Evolutionary conservation across 1,140 invertebrate species (phyloP), one percentile per base, ranked within the genome.

Genomic region (Drosophila neocordata): DNA sequence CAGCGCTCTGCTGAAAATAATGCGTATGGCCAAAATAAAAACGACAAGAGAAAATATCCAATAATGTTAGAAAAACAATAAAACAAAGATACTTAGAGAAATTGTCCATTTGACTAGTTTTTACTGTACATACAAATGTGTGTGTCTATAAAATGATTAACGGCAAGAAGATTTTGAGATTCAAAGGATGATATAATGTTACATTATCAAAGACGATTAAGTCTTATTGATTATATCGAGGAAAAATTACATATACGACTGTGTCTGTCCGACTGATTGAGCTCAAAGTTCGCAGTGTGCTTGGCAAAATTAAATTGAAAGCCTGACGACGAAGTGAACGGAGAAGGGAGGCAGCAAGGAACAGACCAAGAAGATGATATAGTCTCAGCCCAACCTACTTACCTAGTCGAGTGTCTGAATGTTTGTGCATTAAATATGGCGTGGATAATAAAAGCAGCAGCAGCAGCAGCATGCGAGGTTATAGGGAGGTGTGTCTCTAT

Each of bases 341-440:
- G 9, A 6, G 38, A 13, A 12, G 27, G 15, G 31, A 15, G 3
- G 8, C 24, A 35, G 37, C 31, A 53, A n/a, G 18, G 35, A 22
- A 13, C 1, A 53, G 72, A 58, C 22, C 15, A 13, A 69, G 60
- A 44, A 35, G 69, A 41, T 31, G 69, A 60, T 61, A 69, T 31
- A 37, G 74, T 65, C 55, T 62, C 62, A 38, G 70, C 69, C 70
- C 82, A 85, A 85, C 82, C 82, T 87, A 85, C 82, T 88, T 85
- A 85, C 83, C 83, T 76, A 88, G 66, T 85, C 83, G 83, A 88
- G 82, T 88, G 82, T 88, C 75, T 75, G 82, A 79, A 78, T 87
- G 82, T 87, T 73, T 87, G 82, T 82, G 82, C 79, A 82, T 81
- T 78, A 84, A 87, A 81, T 87, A 87, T 87, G 78, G 78, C 75